phyloP scores from a whole-genome alignment of 2,113 vertebrate genomes.

The Lampris incognitus region DNA sequence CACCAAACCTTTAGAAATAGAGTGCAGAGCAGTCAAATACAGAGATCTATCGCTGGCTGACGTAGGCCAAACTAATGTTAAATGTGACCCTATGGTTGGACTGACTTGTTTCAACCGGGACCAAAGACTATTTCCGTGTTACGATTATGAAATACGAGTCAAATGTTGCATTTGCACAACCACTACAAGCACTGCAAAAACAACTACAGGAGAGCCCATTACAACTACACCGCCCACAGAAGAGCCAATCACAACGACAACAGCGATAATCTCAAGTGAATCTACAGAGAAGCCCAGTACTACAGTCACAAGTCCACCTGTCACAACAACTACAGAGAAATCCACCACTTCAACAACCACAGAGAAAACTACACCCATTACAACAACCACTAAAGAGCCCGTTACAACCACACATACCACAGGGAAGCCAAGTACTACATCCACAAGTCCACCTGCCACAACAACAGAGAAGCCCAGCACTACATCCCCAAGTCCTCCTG shows the following conservation, averaged over 20 bases:
- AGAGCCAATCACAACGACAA: neutral
- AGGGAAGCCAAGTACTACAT: neutral
- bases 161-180: slow-evolving; percentile 37
- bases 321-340: slow-evolving; percentile 1
- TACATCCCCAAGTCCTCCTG: neutral
- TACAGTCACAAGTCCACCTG: neutral
- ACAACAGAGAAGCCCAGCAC: neutral
- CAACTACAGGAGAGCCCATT: neutral
- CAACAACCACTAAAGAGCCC: slow-evolving; percentile 2
- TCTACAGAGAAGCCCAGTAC: neutral
- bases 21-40: slow-evolving; percentile 18
- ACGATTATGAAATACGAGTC: slow-evolving; percentile 58
- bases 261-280: neutral
- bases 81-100: slow-evolving; percentile 35
- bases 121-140: slow-evolving; percentile 28
- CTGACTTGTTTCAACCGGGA: slow-evolving; percentile 70
- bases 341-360: neutral
- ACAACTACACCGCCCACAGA: neutral
- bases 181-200: neutral
- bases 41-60: neutral
- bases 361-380: neutral
- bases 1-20: slow-evolving; percentile 32
- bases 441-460: neutral
- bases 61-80: slow-evolving; percentile 23
- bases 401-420: neutral